A percentile compares a stretch with the other conserved stretches of the same genome.
These are phyloP conservation scores for Caligus rogercresseyi DNA, from an alignment of 1,140 invertebrate species.

Conservation along the genomic window DNA sequence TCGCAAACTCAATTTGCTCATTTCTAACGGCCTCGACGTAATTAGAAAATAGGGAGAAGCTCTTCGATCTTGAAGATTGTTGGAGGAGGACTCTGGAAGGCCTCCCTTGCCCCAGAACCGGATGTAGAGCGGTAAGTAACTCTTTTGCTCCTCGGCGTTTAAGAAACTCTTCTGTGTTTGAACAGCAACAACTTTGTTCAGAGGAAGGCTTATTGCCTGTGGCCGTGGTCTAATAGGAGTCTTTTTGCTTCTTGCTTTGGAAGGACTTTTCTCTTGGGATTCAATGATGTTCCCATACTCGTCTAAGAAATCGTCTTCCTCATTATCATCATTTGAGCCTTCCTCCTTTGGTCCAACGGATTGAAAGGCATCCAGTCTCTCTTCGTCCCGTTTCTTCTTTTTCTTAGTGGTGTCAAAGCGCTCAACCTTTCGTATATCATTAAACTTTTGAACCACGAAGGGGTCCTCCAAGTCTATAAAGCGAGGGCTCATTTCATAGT, in stretches of 20 bases:
- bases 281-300: conserved; percentile 1
- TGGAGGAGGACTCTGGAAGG: background rate
- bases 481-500: background rate
- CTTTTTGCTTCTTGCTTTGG: background rate
- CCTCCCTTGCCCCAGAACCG: background rate
- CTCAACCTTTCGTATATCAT: too few relatives aligned
- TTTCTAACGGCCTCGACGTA: background rate
- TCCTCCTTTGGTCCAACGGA: background rate
- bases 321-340: background rate
- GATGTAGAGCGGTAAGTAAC: background rate
- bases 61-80: background rate
- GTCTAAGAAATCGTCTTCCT: conserved; percentile 2
- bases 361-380: background rate
- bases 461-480: background rate
- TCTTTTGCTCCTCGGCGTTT: background rate
- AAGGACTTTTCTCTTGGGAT: background rate
- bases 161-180: background rate
- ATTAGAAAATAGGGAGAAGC: background rate
- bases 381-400: background rate
- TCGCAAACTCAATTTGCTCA: background rate
- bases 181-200: conserved; percentile 1
- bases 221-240: background rate
- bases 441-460: background rate
- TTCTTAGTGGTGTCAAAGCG: background rate
- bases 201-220: background rate